These are phyloP conservation scores for Bugula neritina DNA, from an alignment of 2,888 invertebrate genomes.

Conservation along the genomic window DNA sequence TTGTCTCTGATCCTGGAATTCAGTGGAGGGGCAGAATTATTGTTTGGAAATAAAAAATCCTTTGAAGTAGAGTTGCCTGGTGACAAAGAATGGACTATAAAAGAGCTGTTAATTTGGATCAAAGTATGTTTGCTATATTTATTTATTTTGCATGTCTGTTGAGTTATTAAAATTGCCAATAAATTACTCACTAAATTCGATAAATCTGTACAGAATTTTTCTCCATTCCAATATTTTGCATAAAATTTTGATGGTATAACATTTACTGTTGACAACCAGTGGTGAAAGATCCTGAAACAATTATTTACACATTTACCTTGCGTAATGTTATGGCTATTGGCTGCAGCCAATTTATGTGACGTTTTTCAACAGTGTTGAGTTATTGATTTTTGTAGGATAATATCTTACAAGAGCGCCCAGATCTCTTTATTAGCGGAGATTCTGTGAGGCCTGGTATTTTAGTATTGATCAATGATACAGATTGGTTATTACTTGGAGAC, in stretches of 20 bases:
- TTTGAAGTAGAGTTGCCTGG: constrained; percentile 64
- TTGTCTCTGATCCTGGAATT: constrained; percentile 30
- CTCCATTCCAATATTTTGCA: no score
- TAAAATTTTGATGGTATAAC: no score
- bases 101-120: constrained; percentile 72
- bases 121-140: constrained; percentile 51
- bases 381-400: no score
- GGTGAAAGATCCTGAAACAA: no score
- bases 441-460: constrained; percentile 78
- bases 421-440: constrained; percentile 57
- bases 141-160: neutral
- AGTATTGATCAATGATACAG: constrained; percentile 86
- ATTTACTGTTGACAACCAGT: no score
- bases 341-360: no score
- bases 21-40: constrained; percentile 84
- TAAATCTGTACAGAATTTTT: no score
- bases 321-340: no score
- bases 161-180: no score
- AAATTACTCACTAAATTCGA: no score
- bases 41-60: constrained; percentile 75
- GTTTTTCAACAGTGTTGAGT: no score
- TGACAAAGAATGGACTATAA: constrained; percentile 62
- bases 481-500: constrained; percentile 73
- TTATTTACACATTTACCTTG: no score
- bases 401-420: constrained; percentile 74